A percentile compares a stretch with the other conserved stretches of the same genome.
Conservation (phyloP, 1,140 invertebrate genomes). For the Aphidius gifuensis region DNA sequence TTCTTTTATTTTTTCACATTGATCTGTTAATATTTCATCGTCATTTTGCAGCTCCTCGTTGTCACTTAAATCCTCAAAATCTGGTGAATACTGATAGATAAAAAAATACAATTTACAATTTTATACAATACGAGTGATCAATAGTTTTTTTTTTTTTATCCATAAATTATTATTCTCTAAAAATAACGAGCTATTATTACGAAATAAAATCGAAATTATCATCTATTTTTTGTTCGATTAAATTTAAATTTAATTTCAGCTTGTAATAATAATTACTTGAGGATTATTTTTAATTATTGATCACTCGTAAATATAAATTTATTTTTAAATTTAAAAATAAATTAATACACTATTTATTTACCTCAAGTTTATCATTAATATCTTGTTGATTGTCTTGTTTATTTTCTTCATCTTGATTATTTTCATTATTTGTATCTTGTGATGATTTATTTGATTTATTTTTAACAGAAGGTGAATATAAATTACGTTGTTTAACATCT, state of each 20-base stretch:
- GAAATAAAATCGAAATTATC: too few relatives aligned
- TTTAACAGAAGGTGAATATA: constrained; percentile 27
- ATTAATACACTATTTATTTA: constrained; percentile 1
- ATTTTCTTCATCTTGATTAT: constrained; percentile 13
- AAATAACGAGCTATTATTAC: too few relatives aligned
- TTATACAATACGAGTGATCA: neutral
- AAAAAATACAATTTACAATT: constrained; percentile 2
- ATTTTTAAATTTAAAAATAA: too few relatives aligned
- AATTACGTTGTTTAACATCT: constrained; percentile 21
- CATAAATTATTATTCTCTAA: too few relatives aligned
- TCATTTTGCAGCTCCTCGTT: too few relatives aligned
- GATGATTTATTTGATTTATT: constrained; percentile 16
- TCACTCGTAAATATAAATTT: neutral
- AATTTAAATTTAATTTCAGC: too few relatives aligned
- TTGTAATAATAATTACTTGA: too few relatives aligned
- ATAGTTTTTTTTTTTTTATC: too few relatives aligned
- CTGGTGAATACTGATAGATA: constrained; percentile 19
- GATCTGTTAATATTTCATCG: too few relatives aligned
- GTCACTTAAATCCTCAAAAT: constrained; percentile 16
- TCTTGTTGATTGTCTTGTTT: constrained; percentile 10
- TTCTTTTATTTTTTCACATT: too few relatives aligned
- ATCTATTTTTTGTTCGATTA: too few relatives aligned
- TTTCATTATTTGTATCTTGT: neutral
- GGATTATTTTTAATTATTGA: neutral
- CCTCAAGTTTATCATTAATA: constrained; percentile 19